phyloP scores from a whole-genome alignment of 2,888 invertebrate species.

The Bedellia somnulentella region DNA sequence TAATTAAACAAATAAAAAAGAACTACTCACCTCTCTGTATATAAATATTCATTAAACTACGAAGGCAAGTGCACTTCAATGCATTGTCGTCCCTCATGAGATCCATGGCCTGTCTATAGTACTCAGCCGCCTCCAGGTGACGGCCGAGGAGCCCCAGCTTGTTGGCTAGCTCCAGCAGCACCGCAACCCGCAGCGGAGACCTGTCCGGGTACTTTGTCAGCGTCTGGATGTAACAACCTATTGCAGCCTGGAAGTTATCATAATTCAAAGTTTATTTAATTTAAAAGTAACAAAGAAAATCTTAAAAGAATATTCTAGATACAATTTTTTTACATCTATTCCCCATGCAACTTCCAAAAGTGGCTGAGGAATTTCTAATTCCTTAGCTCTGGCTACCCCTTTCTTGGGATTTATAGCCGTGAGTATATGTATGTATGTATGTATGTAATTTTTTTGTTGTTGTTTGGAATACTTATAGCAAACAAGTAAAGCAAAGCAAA shows the following conservation, averaged over 20 bases:
- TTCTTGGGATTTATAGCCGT: no score
- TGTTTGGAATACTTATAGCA: no score
- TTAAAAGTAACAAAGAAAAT: not conserved
- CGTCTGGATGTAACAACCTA: conserved; percentile 75
- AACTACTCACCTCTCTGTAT: conserved; percentile 49
- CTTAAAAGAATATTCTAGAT: not conserved
- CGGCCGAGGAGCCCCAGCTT: conserved; percentile 35
- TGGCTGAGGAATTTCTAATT: no score
- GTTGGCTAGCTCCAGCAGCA: conserved; percentile 40
- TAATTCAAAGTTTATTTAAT: not conserved
- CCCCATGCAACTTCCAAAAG: no score
- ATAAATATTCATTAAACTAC: conserved; percentile 35
- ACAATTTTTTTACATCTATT: no score
- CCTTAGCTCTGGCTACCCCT: no score
- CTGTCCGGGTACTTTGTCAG: conserved; percentile 53
- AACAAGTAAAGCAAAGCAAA: no score
- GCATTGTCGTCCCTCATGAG: conserved; percentile 24
- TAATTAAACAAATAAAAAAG: no score
- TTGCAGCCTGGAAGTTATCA: conserved; percentile 65
- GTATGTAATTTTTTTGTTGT: no score
- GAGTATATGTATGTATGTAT: no score
- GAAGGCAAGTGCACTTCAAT: conserved; percentile 26
- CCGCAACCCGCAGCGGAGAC: conserved; percentile 39
- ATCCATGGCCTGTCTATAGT: conserved; percentile 38
- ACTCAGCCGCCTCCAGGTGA: conserved; percentile 35